Base-by-base conservation (phyloP, 2,797 vertebrate species). In the Brachymystax lenok region DNA sequence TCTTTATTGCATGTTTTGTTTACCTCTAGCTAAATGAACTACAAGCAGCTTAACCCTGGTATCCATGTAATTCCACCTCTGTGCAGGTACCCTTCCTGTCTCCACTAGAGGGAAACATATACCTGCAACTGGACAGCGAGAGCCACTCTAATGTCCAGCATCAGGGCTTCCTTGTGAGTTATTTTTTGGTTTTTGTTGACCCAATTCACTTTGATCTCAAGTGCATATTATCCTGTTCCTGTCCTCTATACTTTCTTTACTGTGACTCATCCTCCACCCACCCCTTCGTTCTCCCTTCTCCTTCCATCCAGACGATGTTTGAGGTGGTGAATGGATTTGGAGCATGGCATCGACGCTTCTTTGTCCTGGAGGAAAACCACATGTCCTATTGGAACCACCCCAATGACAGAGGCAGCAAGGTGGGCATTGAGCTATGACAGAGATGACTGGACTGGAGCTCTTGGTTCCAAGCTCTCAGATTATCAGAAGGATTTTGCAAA, bases 41-140 rank as follows among this genome's bases (percentile, higher is more conserved):
- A n/a, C 19, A n/a, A 21, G 40, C 7, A 21, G 56, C 19, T 2
- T 51, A 46, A 46, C 40, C 40, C 33, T 69, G 51, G 27, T 17
- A 30, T 30, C 27, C 64, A 14, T 71, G 52, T 70, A 10, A 14
- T 24, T 13, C 30, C n/a, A 2, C 40, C 46, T 77, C 12, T 64
- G 51, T 10, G 78, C 21, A 96, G 95, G 95, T 96, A 6, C 95
- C 95, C 0, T 96, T 96, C 73, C 89, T 96, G n/a, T 96, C 95
- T 35, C 95, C 95, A 54, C 91, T 96, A 78, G 95, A 96, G 85
- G 95, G 95, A 69, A 92, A 90, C 87, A 88, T 96, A 73, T 95
- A 95, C 84, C 82, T 96, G 74, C 86, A 52, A 0, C 84, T 96
- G 81, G 85, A 92, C 59, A 94, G 92, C 1, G 73, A 91, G 64